Evolutionary conservation across 2,113 vertebrate species (phyloP).

Genomic region (Vidua macroura): DNA sequence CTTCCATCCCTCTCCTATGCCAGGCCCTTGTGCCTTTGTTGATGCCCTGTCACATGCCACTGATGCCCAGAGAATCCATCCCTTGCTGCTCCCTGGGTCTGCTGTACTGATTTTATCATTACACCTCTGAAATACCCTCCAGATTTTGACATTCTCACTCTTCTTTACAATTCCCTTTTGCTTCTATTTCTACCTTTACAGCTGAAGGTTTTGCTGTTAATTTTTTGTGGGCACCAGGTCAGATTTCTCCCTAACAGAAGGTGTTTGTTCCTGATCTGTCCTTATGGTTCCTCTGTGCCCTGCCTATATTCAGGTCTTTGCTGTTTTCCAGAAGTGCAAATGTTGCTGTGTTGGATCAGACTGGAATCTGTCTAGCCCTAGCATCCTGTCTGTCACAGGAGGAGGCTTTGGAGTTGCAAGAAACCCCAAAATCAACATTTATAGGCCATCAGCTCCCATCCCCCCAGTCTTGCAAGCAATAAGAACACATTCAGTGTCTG

Average conservation of each 20-base stretch:
- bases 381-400: background rate
- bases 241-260: constrained; percentile 17
- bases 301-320: background rate
- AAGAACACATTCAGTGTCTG: background rate
- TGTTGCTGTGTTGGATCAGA: background rate
- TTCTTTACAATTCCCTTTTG: background rate
- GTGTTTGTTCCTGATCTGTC: background rate
- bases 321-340: background rate
- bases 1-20: background rate
- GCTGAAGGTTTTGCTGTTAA: background rate
- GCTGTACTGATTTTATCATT: background rate
- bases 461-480: background rate
- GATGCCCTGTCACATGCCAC: accelerated
- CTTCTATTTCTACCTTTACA: background rate
- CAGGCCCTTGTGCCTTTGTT: accelerated
- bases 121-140: background rate
- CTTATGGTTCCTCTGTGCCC: background rate
- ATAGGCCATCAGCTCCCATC: background rate
- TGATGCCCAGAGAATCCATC: accelerated
- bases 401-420: background rate
- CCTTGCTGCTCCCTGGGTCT: accelerated
- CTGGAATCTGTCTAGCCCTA: background rate
- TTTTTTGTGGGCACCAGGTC: background rate
- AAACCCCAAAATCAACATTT: background rate
- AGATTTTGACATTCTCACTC: background rate